A percentile compares a stretch with the other conserved stretches of the same genome.
These are phyloP conservation scores for Amblyopsis rosae DNA, from an alignment of 2,113 vertebrate species.

Conservation along the genomic window DNA sequence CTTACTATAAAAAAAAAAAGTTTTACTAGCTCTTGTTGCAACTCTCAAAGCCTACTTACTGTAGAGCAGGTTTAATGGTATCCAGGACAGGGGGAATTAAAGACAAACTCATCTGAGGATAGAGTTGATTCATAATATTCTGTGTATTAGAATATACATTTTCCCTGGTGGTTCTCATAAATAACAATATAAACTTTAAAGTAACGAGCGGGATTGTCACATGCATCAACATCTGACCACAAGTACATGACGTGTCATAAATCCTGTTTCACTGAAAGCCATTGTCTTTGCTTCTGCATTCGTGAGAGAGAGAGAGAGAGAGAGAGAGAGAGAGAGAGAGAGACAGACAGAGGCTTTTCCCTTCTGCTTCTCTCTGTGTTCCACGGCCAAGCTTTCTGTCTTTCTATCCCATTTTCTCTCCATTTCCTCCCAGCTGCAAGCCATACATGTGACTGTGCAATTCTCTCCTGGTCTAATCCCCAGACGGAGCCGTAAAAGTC, in stretches of 20 bases:
- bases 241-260: not conserved
- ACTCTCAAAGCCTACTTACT: too few relatives aligned
- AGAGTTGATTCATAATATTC: not conserved
- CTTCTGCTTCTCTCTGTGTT: slow-evolving; percentile 14
- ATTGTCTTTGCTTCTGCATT: slow-evolving; percentile 17
- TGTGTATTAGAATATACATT: not conserved
- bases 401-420: not conserved
- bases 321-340: not conserved
- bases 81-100: not conserved
- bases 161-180: slow-evolving; percentile 9
- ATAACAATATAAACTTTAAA: not conserved
- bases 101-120: not conserved
- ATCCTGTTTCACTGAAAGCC: not conserved
- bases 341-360: not conserved
- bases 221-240: not conserved
- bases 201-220: not conserved
- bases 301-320: not conserved
- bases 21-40: too few relatives aligned
- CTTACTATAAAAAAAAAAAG: too few relatives aligned
- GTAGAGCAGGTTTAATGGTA: not conserved
- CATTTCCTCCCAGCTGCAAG: slow-evolving; percentile 41
- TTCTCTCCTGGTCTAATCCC: slow-evolving; percentile 11
- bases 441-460: slow-evolving; percentile 7
- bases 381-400: slow-evolving; percentile 13
- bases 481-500: slow-evolving; percentile 1